Evolutionary conservation across 2,888 invertebrate species (phyloP).

Genomic region (Eucera pruinosa): DNA sequence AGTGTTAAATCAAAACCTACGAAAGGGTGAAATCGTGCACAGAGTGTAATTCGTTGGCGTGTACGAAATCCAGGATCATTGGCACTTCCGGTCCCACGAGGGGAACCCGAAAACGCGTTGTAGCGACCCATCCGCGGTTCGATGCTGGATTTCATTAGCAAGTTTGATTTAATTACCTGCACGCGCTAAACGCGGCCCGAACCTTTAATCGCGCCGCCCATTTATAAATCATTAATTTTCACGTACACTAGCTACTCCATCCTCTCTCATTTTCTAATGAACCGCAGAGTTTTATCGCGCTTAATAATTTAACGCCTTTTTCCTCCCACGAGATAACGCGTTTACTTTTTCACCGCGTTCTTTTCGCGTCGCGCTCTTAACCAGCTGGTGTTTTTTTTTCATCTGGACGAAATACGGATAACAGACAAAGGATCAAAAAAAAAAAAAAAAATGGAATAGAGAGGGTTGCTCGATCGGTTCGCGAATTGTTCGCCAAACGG

Average conservation of each 20-base stretch:
- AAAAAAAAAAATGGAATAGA: not conserved
- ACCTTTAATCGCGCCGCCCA: constrained; percentile 67
- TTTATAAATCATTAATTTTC: constrained; percentile 70
- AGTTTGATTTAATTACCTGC: constrained; percentile 76
- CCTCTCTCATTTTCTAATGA: not conserved
- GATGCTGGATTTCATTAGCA: constrained; percentile 78
- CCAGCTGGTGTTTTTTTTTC: constrained; percentile 5
- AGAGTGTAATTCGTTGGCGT: constrained; percentile 23
- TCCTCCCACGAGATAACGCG: not conserved
- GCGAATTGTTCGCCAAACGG: constrained; percentile 26
- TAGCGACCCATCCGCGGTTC: constrained; percentile 58
- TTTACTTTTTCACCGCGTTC: constrained; percentile 30
- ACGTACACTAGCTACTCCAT: not conserved
- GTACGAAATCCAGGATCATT: constrained; percentile 35
- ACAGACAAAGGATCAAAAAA: constrained; percentile 35
- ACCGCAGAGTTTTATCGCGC: constrained; percentile 13
- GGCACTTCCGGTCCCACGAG: constrained; percentile 18
- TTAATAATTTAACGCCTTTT: constrained; percentile 8
- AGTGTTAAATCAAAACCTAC: too few species aligned
- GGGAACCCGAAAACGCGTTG: constrained; percentile 19
- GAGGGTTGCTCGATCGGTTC: constrained; percentile 26
- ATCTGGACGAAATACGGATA: constrained; percentile 14
- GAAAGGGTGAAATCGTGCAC: not conserved
- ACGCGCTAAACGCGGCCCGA: constrained; percentile 19
- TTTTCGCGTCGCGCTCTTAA: not conserved